Evolutionary conservation across 2,113 vertebrate genomes (phyloP), one percentile per base, ranked within the genome.

Genomic region (Pyrgilauda ruficollis): DNA sequence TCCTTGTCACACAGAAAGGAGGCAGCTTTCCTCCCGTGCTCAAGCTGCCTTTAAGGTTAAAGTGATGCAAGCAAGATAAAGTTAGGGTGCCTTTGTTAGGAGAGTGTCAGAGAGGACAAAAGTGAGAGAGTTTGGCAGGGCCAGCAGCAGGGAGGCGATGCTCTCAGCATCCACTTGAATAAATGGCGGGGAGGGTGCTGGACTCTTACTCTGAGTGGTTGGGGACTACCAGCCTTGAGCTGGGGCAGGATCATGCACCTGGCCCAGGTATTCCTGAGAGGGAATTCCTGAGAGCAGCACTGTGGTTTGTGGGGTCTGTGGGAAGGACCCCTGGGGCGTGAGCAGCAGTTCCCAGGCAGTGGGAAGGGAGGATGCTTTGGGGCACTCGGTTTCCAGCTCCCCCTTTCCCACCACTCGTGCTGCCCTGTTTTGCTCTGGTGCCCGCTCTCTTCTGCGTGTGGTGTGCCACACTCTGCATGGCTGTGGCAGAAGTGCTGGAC

Each of bases 391-490:
- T 80, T 63, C 35, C 21, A 59, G 31, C 53, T 24, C 21, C 81
- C 83, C 59, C 39, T 77, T 86, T 92, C 79, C 61, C 59, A 89
- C 16, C 35, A 1, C 39, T 73, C 0, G 1, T 55, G 35, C 67
- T 53, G 23, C 43, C n/a, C 19, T 13, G 20, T 16, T 93, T n/a
- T n/a, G 7, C 62, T 44, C 50, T 15, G 26, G 16, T 47, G 20
- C 3, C 7, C 0, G 0, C 41, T 68, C 23, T 33, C 26, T 44
- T n/a, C 66, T 76, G 62, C 6, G 0, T 49, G 74, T n/a, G 89
- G 41, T 46, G 22, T 63, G 47, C 87, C 74, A 75, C 81, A 31
- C 2, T 1, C 84, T 58, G n/a, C 79, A 11, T 26, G 53, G 84
- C 78, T 82, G 49, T 5, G 26, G 53, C 49, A 76, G 28, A 83